Conservation (phyloP, 2,888 invertebrate species). For the Campopleginae sp. region DNA sequence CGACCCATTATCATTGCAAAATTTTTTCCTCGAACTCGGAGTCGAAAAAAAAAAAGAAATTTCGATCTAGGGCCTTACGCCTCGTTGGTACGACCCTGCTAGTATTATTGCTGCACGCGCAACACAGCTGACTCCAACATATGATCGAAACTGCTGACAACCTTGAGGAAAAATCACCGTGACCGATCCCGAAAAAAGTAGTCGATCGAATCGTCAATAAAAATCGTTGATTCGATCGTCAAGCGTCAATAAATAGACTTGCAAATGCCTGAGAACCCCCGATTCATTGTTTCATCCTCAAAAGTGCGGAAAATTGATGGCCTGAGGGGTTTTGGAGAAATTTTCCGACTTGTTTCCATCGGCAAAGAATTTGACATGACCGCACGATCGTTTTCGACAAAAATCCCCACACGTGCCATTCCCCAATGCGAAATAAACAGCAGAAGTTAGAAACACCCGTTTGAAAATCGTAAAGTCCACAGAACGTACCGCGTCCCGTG, state of each 20-base stretch:
- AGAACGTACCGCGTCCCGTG: too few relatives aligned
- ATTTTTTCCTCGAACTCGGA: not conserved
- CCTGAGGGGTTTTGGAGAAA: not conserved
- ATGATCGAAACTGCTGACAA: constrained; percentile 78
- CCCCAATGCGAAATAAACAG: not conserved
- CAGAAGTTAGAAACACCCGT: not conserved
- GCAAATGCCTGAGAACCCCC: not conserved
- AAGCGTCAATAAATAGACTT: not conserved
- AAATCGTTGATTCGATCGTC: not conserved
- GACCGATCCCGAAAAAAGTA: not conserved
- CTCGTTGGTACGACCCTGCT: constrained; percentile 2
- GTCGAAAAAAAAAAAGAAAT: constrained; percentile 17
- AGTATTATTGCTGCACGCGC: constrained; percentile 9
- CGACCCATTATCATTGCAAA: not conserved
- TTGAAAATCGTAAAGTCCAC: not conserved
- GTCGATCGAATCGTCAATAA: not conserved
- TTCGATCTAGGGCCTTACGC: not conserved
- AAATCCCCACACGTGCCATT: not conserved
- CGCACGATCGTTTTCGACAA: not conserved
- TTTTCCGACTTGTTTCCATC: not conserved
- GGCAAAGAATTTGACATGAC: not conserved
- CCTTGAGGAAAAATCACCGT: constrained; percentile 53
- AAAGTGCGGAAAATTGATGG: not conserved
- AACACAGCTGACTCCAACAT: constrained; percentile 79
- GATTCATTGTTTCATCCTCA: not conserved